Evolutionary conservation across 35 echinoderm and acorn worm species (phyloP).

Genomic region (Apostichopus californicus): DNA sequence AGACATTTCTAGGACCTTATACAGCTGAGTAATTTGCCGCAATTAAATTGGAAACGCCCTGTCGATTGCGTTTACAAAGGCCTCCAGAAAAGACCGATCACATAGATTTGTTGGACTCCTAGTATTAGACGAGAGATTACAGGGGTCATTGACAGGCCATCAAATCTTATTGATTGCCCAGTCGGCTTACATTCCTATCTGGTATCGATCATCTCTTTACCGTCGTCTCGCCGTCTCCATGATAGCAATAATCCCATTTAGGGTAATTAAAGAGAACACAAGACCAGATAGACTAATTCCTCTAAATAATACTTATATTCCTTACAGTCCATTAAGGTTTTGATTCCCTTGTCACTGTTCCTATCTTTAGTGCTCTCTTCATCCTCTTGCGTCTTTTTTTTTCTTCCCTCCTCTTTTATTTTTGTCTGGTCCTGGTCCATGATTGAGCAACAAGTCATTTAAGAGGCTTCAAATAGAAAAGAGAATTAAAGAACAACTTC

Average conservation of each 20-base stretch:
- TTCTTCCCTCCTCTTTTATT: neutral
- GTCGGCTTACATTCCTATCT: neutral
- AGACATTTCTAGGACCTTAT: no score
- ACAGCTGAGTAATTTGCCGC: neutral
- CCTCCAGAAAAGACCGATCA: neutral
- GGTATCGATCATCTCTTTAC: slow-evolving; percentile 16
- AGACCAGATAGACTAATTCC: neutral
- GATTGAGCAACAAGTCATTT: slow-evolving; percentile 28
- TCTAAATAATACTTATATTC: slow-evolving; percentile 2
- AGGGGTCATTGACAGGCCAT: slow-evolving; percentile 24
- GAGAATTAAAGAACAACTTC: no score
- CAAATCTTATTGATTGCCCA: neutral
- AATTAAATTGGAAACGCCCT: slow-evolving; percentile 34
- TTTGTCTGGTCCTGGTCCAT: neutral
- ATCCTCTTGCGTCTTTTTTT: neutral
- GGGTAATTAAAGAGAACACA: slow-evolving; percentile 22
- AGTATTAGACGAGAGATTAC: slow-evolving; percentile 8
- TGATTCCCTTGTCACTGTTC: neutral
- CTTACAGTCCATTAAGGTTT: slow-evolving; percentile 33
- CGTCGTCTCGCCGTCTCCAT: slow-evolving; percentile 42
- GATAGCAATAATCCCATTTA: slow-evolving; percentile 40
- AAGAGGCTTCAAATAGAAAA: neutral
- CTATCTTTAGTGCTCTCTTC: neutral
- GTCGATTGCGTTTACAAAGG: slow-evolving; percentile 18
- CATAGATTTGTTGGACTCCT: neutral